A percentile compares a stretch with the other conserved stretches of the same genome.
Evolutionary conservation across 2,888 invertebrate species (phyloP).

Genomic region (Brachycybe producta): DNA sequence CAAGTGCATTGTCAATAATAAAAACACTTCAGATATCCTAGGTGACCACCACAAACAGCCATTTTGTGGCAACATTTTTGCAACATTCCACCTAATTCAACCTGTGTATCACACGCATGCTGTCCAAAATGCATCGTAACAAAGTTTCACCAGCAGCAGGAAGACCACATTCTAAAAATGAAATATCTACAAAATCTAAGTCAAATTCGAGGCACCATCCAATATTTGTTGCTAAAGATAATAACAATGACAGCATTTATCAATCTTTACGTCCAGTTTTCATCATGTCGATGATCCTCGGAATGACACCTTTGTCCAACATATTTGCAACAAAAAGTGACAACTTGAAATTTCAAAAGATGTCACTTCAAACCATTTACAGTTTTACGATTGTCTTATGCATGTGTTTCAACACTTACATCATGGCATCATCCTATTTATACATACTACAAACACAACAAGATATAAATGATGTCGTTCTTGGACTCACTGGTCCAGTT

Average conservation of each 20-base stretch:
- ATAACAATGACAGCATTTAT: background rate
- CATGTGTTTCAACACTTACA: slow-evolving; percentile 1
- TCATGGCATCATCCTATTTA: slow-evolving; percentile 7
- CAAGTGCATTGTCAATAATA: no score
- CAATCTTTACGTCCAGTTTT: background rate
- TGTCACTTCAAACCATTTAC: background rate
- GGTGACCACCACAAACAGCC: no score
- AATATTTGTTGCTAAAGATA: background rate
- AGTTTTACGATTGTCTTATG: slow-evolving; percentile 1
- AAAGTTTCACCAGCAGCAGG: no score
- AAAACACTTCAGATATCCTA: no score
- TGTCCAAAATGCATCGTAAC: no score
- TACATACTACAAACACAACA: slow-evolving; percentile 4
- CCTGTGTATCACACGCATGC: no score
- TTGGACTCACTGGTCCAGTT: slow-evolving; percentile 6
- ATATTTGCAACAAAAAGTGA: background rate
- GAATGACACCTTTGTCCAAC: slow-evolving; percentile 8
- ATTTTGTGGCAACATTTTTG: no score
- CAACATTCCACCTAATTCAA: no score
- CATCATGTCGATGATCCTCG: slow-evolving; percentile 4
- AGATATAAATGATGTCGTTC: slow-evolving; percentile 10
- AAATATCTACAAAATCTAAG: no score
- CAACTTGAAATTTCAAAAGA: background rate
- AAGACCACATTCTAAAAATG: no score
- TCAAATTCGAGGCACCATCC: no score